A percentile compares a stretch with the other conserved stretches of the same genome.
These are phyloP conservation scores for Cyrtonyx montezumae DNA, from an alignment of 2,113 vertebrate species.

Conservation along the genomic window DNA sequence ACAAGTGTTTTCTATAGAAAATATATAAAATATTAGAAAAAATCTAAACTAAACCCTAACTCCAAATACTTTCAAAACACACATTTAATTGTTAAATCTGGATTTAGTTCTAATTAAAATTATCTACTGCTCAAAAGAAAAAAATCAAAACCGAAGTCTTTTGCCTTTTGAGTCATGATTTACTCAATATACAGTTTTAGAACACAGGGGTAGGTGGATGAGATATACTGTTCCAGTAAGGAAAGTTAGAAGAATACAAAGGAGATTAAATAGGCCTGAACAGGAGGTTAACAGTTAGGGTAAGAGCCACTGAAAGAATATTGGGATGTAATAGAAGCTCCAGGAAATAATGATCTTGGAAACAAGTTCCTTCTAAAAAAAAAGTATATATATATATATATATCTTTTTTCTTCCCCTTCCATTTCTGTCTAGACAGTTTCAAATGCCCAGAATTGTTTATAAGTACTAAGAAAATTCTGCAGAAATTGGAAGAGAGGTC, in stretches of 20 bases:
- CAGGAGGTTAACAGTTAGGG: neutral
- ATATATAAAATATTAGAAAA: neutral
- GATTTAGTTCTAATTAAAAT: neutral
- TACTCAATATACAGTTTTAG: neutral
- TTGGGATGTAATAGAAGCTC: neutral
- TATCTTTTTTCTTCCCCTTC: neutral
- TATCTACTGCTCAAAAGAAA: neutral
- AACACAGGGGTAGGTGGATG: fast-evolving
- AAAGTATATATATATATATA: no score
- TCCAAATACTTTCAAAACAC: neutral
- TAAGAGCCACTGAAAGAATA: neutral
- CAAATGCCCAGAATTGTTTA: neutral
- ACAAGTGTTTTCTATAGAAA: neutral
- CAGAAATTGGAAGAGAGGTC: neutral
- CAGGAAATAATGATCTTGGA: neutral
- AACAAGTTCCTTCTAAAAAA: neutral
- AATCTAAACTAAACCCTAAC: neutral
- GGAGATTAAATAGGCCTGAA: neutral
- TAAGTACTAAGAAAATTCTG: neutral
- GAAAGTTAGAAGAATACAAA: neutral
- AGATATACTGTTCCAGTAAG: neutral
- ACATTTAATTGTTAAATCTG: neutral
- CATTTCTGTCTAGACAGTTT: neutral
- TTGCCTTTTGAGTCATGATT: neutral
- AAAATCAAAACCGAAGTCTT: neutral